phyloP scores from a whole-genome alignment of 2,797 vertebrate species.

The Rhynchotus rufescens region DNA sequence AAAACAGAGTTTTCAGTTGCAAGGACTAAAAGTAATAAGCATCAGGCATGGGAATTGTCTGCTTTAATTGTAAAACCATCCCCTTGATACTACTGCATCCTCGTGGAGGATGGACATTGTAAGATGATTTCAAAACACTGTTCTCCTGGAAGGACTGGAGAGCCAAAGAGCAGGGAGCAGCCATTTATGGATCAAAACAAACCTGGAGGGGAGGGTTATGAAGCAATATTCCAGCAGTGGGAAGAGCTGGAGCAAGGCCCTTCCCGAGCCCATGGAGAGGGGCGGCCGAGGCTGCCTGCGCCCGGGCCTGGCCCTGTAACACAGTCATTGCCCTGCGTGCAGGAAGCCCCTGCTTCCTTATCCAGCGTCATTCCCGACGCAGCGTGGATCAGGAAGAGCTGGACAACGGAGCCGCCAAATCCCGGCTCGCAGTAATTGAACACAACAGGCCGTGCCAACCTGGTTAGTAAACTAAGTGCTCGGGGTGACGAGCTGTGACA shows the following conservation, averaged over 20 bases:
- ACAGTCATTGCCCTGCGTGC: not conserved
- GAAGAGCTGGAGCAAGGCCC: no score
- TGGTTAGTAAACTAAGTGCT: slow-evolving; percentile 40
- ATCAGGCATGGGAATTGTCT: not conserved
- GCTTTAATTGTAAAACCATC: not conserved
- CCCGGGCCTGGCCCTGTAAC: no score
- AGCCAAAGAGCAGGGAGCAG: not conserved
- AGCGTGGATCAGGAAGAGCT: not conserved
- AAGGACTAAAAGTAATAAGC: not conserved
- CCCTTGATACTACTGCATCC: not conserved
- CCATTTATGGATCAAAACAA: not conserved
- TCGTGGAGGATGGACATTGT: not conserved
- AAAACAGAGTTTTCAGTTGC: not conserved
- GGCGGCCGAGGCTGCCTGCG: no score
- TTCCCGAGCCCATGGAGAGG: no score
- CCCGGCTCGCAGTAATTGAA: slow-evolving; percentile 34
- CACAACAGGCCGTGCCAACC: slow-evolving; percentile 30
- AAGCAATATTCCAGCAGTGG: not conserved
- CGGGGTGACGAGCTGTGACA: slow-evolving; percentile 52
- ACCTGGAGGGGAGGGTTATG: not conserved
- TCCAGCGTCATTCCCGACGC: not conserved
- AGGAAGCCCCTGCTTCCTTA: not conserved
- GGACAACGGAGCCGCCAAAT: slow-evolving; percentile 16
- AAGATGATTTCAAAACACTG: not conserved
- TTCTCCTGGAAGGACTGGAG: not conserved